Base-by-base conservation (phyloP, 1,140 invertebrate genomes). In the Drosophila grimshawi region DNA sequence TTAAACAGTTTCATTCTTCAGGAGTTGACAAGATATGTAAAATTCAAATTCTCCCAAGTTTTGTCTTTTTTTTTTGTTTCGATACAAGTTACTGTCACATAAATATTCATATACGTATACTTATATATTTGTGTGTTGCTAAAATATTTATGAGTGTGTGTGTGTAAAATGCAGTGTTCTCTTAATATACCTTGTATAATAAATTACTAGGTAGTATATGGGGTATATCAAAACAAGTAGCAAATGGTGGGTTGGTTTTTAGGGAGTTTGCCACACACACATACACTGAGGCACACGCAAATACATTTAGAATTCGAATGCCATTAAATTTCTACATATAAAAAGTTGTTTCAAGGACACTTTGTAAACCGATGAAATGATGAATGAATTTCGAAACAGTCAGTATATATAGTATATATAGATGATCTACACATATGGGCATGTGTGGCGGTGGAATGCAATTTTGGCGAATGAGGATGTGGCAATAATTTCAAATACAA, bases 331-430 rank as follows among this genome's bases (percentile, higher is more conserved):
- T 27, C 45, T 59, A 46, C 45, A 71, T 19, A 60, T 33, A 80
- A 76, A 78, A 64, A 57, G 5, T 70, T 53, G 37, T 52, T 77
- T 29, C 45, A 81, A 69, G 78, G 78, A 46, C 78, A 76, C 78
- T 81, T 76, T 76, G 53, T 63, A 67, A 60, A 35, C 35, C 10
- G 46, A 67, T 63, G 33, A 56, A 70, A 65, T 64, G 67, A 49
- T 30, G 10, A 4, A 41, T 59, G 41, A 60, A 45, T 61, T 63
- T 45, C 41, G 60, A 49, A 48, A n/a, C 59, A 63, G 61, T 64
- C 61, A 35, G n/a, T 35, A 51, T 35, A 51, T 55, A 32, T 29
- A 41, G 46, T 37, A 57, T 37, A 7, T 11, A 41, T 35, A 57
- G 41, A 59, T 62, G 48, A 61, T 60, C 19, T 19, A 74, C 67